Evolutionary conservation across 30 jellyfish, hydroid and myxozoan species (phyloP).

Genomic region (Nemopilema nomurai): DNA sequence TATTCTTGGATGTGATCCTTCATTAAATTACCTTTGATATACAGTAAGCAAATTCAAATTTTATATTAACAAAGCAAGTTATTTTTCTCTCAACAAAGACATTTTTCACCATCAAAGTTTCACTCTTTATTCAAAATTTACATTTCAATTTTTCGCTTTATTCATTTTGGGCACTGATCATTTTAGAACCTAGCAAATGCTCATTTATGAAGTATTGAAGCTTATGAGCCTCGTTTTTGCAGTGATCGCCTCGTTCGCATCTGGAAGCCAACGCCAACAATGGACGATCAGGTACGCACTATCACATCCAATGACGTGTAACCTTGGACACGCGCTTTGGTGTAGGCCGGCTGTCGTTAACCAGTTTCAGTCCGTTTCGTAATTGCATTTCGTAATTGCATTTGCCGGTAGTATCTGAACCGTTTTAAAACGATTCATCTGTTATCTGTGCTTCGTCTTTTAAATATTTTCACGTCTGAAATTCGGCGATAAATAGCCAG

Average conservation of each 20-base stretch:
- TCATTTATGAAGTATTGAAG: no score
- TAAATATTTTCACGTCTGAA: neutral
- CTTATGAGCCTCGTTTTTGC: conserved; percentile 1
- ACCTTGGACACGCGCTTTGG: neutral
- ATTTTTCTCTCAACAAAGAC: no score
- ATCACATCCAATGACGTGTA: neutral
- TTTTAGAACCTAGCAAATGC: no score
- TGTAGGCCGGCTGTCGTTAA: no score
- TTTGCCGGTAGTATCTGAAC: neutral
- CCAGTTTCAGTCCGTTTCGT: neutral
- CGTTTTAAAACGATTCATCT: neutral
- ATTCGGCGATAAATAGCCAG: neutral
- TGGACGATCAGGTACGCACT: conserved; percentile 68
- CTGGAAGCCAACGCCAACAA: conserved; percentile 83
- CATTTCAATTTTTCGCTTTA: no score
- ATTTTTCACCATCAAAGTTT: no score
- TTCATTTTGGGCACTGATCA: no score
- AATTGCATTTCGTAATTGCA: neutral
- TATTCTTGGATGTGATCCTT: no score
- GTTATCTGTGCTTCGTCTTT: neutral
- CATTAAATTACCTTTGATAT: no score
- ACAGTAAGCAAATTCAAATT: no score
- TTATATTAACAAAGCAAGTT: no score
- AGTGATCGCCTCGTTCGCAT: conserved; percentile 93
- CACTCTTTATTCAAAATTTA: no score